phyloP scores from a whole-genome alignment of 2,797 vertebrate species.

The Sciurus vulgaris region DNA sequence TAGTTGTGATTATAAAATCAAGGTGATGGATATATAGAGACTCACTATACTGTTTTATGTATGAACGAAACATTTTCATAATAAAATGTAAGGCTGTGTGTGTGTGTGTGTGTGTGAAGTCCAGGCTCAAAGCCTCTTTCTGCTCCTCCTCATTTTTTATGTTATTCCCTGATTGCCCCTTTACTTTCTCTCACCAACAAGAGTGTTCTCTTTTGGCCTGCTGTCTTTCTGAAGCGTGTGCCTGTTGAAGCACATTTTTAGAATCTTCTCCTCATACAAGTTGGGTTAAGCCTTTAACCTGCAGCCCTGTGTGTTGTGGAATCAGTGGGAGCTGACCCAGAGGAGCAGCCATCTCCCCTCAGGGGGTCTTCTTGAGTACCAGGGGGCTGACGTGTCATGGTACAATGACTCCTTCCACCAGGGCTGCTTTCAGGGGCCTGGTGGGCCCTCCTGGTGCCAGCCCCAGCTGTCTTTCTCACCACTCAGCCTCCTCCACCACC shows the following conservation, averaged over 20 bases:
- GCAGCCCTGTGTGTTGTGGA: neutral
- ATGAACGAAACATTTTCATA: neutral
- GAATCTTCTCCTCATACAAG: neutral
- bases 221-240: conserved; percentile 26
- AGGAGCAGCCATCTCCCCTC: neutral
- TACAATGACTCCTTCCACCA: conserved; percentile 45
- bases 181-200: neutral
- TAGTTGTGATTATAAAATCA: neutral
- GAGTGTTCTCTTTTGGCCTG: neutral
- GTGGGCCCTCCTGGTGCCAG: conserved; percentile 45
- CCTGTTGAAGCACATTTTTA: neutral
- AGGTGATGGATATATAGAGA: neutral
- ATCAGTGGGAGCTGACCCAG: neutral
- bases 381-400: neutral
- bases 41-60: neutral
- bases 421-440: conserved; percentile 18
- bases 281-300: neutral
- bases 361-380: neutral
- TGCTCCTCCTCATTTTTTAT: neutral
- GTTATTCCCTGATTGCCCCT: neutral
- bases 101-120: neutral
- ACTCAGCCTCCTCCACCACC: conserved; percentile 41
- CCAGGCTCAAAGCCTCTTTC: neutral
- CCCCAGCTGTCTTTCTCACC: conserved; percentile 70
- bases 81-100: neutral